A percentile compares a stretch with the other conserved stretches of the same genome.
Conservation (phyloP, 2,888 invertebrate genomes). For the Ashinkailepas kermadecensis region DNA sequence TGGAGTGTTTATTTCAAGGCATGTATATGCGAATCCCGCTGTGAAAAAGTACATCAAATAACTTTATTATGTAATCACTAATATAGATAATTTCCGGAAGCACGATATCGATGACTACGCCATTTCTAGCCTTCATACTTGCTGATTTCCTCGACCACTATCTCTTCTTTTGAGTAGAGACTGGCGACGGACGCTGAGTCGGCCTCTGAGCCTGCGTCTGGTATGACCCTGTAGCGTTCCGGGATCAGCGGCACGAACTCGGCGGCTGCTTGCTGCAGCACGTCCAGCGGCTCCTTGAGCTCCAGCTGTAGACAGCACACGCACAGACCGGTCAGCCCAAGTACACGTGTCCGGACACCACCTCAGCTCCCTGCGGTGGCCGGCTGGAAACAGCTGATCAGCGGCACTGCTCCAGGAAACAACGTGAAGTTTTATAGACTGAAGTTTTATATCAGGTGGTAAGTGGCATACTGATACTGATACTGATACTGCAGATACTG, state of each 20-base stretch:
- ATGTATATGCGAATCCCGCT: too few species aligned
- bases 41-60: too few species aligned
- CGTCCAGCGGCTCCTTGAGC: background rate
- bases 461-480: too few species aligned
- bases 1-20: too few species aligned
- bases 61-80: too few species aligned
- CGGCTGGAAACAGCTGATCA: background rate
- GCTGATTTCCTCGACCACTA: background rate
- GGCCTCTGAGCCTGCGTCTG: background rate
- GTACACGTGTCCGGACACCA: background rate
- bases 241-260: conserved; percentile 12
- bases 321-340: background rate
- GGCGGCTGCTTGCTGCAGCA: background rate
- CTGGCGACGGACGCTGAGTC: background rate
- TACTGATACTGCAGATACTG: too few species aligned
- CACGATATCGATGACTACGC: too few species aligned
- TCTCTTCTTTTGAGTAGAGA: background rate
- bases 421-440: too few species aligned
- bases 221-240: background rate
- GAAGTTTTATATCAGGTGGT: too few species aligned
- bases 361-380: background rate
- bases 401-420: background rate
- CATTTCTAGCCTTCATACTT: too few species aligned
- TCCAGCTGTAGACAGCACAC: background rate
- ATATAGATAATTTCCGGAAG: too few species aligned